Percentiles rank a stretch among this genome's conserved stretches.
These are phyloP conservation scores for Trichonephila clavipes DNA, from an alignment of 1,140 invertebrate species.

Conservation along the genomic window DNA sequence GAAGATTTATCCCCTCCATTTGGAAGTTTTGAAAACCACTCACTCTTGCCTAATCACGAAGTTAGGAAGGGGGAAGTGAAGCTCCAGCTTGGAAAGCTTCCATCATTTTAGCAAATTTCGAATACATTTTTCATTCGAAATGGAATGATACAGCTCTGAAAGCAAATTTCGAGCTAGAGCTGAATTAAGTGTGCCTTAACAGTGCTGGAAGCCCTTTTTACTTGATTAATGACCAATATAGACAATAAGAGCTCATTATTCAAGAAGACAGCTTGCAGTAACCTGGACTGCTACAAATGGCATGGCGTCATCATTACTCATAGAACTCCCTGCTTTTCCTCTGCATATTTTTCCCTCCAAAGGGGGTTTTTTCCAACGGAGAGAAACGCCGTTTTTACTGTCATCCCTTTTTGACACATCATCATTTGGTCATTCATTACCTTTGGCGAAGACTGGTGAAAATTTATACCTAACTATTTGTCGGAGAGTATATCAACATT, in stretches of 20 bases:
- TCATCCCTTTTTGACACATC: constrained; percentile 72
- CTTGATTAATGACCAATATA: constrained; percentile 69
- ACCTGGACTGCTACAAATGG: constrained; percentile 71
- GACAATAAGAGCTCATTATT: constrained; percentile 74
- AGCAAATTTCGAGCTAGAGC: constrained; percentile 62
- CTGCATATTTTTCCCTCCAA: constrained; percentile 21
- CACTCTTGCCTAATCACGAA: constrained; percentile 61
- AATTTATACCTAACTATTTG: constrained; percentile 65
- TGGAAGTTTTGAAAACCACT: constrained; percentile 65
- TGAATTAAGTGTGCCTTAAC: constrained; percentile 68
- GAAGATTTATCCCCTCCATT: constrained; percentile 62
- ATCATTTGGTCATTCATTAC: constrained; percentile 74
- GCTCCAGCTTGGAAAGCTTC: constrained; percentile 59
- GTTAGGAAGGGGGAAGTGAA: background rate
- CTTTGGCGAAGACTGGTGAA: constrained; percentile 29
- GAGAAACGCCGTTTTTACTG: constrained; percentile 60
- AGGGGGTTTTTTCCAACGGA: constrained; percentile 14
- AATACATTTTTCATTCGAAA: constrained; percentile 70
- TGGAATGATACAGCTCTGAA: constrained; percentile 66
- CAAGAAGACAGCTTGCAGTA: constrained; percentile 66
- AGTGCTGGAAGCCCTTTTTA: constrained; percentile 49
- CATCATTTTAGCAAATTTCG: constrained; percentile 73
- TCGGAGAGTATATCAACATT: constrained; percentile 48
- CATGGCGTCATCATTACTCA: constrained; percentile 64
- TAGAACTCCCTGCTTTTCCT: background rate